Conservation (phyloP, 2,888 invertebrate species). For the Diarsia mendica region DNA sequence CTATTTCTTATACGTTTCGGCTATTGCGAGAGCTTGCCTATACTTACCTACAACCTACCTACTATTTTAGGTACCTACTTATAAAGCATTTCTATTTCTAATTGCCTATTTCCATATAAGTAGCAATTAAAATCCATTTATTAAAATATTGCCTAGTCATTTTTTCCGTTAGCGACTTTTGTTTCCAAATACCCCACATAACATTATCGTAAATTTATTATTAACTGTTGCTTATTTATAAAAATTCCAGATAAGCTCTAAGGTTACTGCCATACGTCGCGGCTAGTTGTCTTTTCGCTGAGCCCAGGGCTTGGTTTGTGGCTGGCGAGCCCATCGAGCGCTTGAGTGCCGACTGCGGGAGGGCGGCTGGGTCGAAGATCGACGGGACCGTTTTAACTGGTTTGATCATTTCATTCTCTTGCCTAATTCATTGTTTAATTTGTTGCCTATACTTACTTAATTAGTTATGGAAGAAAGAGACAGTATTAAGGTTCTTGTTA, state of each 20-base stretch:
- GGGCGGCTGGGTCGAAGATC: neutral
- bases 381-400: neutral
- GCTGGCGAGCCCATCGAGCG: neutral
- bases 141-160: neutral
- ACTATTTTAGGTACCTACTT: neutral
- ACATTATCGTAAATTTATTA: neutral
- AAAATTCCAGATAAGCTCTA: neutral
- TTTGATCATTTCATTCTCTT: neutral
- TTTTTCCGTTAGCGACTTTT: neutral
- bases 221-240: neutral
- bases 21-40: constrained; percentile 1
- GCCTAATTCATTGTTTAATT: constrained; percentile 1
- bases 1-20: neutral
- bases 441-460: neutral
- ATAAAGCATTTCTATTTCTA: no score
- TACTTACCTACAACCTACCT: no score
- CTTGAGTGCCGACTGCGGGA: neutral
- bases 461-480: neutral
- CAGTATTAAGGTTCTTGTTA: neutral
- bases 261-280: neutral
- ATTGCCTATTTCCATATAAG: no score
- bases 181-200: neutral
- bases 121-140: neutral
- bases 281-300: neutral
- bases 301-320: neutral